A percentile compares a stretch with the other conserved stretches of the same genome.
These are phyloP conservation scores for Mercenaria mercenaria DNA, from an alignment of 1,140 invertebrate genomes.

Conservation along the genomic window DNA sequence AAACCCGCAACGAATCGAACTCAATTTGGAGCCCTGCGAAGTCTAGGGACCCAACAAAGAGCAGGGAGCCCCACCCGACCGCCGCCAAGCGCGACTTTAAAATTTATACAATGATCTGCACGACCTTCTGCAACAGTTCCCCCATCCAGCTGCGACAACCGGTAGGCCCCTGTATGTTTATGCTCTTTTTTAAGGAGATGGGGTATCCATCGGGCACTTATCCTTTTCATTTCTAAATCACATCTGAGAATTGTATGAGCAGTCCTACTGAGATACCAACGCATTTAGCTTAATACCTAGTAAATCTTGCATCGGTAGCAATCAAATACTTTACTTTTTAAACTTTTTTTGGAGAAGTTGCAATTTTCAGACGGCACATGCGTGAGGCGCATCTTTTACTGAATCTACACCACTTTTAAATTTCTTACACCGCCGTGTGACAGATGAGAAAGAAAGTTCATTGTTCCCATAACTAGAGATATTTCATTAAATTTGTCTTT, in stretches of 20 bases:
- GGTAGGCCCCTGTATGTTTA: too few species aligned
- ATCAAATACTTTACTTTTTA: conserved; percentile 30
- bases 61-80: too few species aligned
- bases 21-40: too few species aligned
- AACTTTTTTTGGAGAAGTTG: conserved; percentile 34
- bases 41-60: too few species aligned
- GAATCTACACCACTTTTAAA: conserved; percentile 9
- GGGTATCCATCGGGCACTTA: conserved; percentile 22
- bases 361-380: conserved; percentile 1
- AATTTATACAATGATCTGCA: too few species aligned
- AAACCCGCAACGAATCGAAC: too few species aligned
- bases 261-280: conserved; percentile 8
- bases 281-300: conserved; percentile 25
- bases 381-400: background rate
- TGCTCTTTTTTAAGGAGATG: conserved; percentile 34
- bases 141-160: too few species aligned
- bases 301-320: conserved; percentile 40
- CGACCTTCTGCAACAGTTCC: too few species aligned
- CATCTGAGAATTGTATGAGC: background rate
- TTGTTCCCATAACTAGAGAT: background rate
- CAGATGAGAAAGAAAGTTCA: background rate
- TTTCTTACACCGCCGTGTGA: too few species aligned
- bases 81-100: too few species aligned
- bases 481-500: conserved; percentile 13
- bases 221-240: conserved; percentile 16